Base-by-base conservation (phyloP, 1,140 invertebrate genomes). In the Telenomus remus region DNA sequence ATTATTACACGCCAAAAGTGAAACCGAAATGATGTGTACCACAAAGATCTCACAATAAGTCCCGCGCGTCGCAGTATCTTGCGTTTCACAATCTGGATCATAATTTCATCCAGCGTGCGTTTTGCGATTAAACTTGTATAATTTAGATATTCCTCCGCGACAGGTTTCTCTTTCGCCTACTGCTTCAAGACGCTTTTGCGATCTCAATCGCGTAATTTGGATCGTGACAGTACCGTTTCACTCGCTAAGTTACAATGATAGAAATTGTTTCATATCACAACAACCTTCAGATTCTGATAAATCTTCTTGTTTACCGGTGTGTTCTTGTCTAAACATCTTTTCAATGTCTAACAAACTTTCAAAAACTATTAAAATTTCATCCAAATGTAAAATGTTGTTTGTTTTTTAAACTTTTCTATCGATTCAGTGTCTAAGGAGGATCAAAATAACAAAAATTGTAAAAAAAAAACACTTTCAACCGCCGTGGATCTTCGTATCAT, bases 101-200 rank as follows among this genome's bases (percentile, higher is more conserved):
- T 66, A 66, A 66, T 27, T 66, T 19, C 33, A 44, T 43, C 50
- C 53, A 47, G 13, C 3, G 7, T n/a, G 39, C 19, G 35, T 66
- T 57, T 2, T 53, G 33, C 14, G 64, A 68, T 68, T 68, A 44
- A 59, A 68, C 51, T 68, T 44, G 65, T 42, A 69, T 69, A 69
- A 69, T 69, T 69, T 69, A 69, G 65, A 69, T 69, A 54, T 60
- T 60, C 53, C 47, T 51, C 27, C 43, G 9, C 33, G 35, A 48
- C 15, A 27, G 35, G 34, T 69, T 69, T 68, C 64, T 59, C 64
- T 50, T 51, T 51, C 37, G 12, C 14, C 12, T 43, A 27, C 47
- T 14, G 42, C 15, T n/a, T 6, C 37, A n/a, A n/a, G 46, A 65
- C 12, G 49, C 13, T 66, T 59, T 56, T 56, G 7, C 53, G 53